Conservation (phyloP, 1,140 invertebrate species). For the Helicoverpa armigera region DNA sequence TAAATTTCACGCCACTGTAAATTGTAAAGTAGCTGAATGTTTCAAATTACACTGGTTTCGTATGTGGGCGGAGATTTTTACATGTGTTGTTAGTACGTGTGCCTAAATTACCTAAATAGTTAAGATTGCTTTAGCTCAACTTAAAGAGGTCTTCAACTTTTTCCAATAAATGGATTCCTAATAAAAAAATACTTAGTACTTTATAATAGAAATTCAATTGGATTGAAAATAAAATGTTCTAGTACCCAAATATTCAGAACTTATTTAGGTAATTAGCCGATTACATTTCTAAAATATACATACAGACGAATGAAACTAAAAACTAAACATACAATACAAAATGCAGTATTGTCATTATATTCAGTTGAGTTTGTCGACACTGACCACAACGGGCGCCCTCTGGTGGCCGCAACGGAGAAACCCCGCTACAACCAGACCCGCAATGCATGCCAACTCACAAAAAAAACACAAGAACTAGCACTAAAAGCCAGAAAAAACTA, state of each 20-base stretch:
- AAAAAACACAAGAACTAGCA: slow-evolving; percentile 48
- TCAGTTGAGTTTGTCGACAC: slow-evolving; percentile 53
- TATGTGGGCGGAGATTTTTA: slow-evolving; percentile 10
- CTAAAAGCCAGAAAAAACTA: slow-evolving; percentile 38
- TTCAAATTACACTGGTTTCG: slow-evolving; percentile 45
- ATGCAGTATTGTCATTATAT: slow-evolving; percentile 42
- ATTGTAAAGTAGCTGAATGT: slow-evolving; percentile 41
- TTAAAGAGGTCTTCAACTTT: no score
- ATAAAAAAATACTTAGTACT: no score
- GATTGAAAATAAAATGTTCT: no score
- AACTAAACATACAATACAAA: not conserved
- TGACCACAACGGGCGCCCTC: slow-evolving; percentile 42
- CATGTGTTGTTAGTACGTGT: no score
- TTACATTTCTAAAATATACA: no score
- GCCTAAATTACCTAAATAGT: not conserved
- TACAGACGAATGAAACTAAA: no score
- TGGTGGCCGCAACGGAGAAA: slow-evolving; percentile 42
- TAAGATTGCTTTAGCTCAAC: not conserved
- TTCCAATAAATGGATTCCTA: no score
- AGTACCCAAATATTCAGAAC: no score
- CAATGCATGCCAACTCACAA: slow-evolving; percentile 38
- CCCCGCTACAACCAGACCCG: slow-evolving; percentile 17
- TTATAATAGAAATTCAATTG: no score
- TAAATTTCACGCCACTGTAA: slow-evolving; percentile 52
- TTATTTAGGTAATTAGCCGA: no score